Evolutionary conservation across 2,888 invertebrate species (phyloP).

Genomic region (Agriopis leucophaearia): DNA sequence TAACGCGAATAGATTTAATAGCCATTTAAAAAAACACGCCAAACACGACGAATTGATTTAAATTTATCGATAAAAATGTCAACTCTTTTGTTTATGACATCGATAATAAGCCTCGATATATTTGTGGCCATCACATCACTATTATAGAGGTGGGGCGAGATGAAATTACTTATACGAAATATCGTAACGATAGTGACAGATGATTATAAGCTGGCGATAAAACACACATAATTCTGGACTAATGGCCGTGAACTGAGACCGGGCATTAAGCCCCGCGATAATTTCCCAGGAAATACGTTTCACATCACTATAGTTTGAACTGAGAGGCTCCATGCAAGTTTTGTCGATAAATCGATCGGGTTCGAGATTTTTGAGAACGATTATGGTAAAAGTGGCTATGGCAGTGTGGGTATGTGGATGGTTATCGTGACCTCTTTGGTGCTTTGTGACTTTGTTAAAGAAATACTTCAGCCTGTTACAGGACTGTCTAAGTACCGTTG

Average conservation of each 20-base stretch:
- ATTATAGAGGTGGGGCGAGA: constrained; percentile 69
- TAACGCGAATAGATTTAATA: constrained; percentile 17
- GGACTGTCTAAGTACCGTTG: not conserved
- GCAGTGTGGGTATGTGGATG: constrained; percentile 7
- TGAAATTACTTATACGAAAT: constrained; percentile 82
- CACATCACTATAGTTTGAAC: constrained; percentile 64
- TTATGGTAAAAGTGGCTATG: constrained; percentile 37
- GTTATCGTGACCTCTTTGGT: constrained; percentile 16
- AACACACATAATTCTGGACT: constrained; percentile 85
- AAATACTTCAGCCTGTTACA: not conserved
- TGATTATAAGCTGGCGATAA: constrained; percentile 86
- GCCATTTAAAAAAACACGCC: constrained; percentile 5
- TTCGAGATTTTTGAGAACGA: constrained; percentile 37
- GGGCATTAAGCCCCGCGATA: constrained; percentile 63
- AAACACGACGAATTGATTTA: constrained; percentile 7
- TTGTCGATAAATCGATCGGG: constrained; percentile 59
- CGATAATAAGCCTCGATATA: constrained; percentile 25
- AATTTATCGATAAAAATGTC: constrained; percentile 10
- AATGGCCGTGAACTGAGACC: constrained; percentile 67
- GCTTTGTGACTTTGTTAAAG: not conserved
- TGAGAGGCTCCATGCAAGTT: constrained; percentile 45
- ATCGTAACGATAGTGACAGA: constrained; percentile 86
- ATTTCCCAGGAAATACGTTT: constrained; percentile 75
- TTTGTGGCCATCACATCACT: constrained; percentile 60
- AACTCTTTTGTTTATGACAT: constrained; percentile 6